Base-by-base conservation (phyloP, 2,888 invertebrate species). In the Branchipolynoe longqiensis region DNA sequence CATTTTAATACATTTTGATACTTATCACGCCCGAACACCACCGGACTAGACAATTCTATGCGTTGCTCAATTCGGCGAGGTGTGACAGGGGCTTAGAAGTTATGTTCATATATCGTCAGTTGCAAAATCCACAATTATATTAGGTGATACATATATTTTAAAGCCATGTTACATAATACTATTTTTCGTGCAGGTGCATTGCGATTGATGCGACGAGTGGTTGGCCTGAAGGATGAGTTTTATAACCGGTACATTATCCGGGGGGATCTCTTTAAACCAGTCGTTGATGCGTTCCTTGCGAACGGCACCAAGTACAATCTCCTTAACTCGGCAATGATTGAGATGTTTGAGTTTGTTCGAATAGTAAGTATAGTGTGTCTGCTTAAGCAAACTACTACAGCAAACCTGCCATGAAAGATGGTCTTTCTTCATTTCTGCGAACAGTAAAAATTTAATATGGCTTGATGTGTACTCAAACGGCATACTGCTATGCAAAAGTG, bases 271-370 rank as follows among this genome's bases (percentile, higher is more conserved):
- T 98, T 99, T 94, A 97, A 97, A 90, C 98, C 98, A 48, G 98
- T 99, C 86, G 97, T 99, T 90, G 98, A 98, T 94, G 97, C 98
- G 89, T 98, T 99, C 94, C 96, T 97, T 91, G 96, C 97, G 92
- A 99, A 99, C 95, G 98, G 99, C 94, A 97, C 98, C 92, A 96
- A 99, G 92, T 99, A 99, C 95, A 99, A 99, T 95, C 96, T 99
- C 90, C 95, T 99, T 91, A 99, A 99, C 94, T 99, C 99, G 40
- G 99, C 99, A 89, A 97, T 99, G 94, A 95, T 99, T 94, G 99
- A 99, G 95, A 96, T 99, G 95, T 99, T 99, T 95, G 99, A 99
- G 95, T 99, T 98, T 94, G 98, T 99, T 89, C 97, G 97, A 95
- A 94, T 97, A 94, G 96, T 96, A 91, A 94, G 95, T 92, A 31